phyloP scores from a whole-genome alignment of 2,888 invertebrate genomes.

The Philonicus albiceps region DNA sequence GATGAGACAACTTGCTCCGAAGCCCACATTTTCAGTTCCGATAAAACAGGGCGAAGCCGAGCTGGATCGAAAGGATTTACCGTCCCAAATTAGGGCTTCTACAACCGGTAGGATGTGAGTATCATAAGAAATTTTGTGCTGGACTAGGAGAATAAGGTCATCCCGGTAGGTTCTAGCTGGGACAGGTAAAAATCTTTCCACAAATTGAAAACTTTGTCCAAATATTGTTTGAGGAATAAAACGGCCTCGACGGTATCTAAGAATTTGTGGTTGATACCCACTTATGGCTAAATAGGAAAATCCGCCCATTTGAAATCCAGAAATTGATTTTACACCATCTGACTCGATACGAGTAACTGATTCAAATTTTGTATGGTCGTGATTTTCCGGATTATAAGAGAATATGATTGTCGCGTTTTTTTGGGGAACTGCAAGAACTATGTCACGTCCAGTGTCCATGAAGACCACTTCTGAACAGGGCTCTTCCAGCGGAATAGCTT shows the following conservation, averaged over 20 bases:
- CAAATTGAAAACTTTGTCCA: conserved; percentile 58
- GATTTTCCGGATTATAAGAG: conserved; percentile 53
- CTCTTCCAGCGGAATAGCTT: conserved; percentile 55
- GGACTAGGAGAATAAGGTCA: conserved; percentile 62
- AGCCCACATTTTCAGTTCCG: conserved; percentile 51
- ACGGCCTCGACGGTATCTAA: conserved; percentile 57
- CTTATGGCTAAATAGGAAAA: conserved; percentile 60
- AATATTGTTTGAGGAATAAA: conserved; percentile 58
- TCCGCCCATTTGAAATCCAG: conserved; percentile 61
- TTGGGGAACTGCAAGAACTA: conserved; percentile 58
- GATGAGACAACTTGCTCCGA: conserved; percentile 58
- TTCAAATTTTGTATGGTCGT: conserved; percentile 51
- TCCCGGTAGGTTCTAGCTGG: conserved; percentile 61
- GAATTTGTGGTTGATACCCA: conserved; percentile 58
- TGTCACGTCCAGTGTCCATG: conserved; percentile 58
- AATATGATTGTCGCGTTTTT: conserved; percentile 54
- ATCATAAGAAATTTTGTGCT: conserved; percentile 60
- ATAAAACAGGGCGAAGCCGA: conserved; percentile 57
- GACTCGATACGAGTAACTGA: conserved; percentile 51
- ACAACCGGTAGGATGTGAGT: conserved; percentile 58
- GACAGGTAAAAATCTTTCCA: conserved; percentile 59
- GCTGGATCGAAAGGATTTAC: conserved; percentile 59
- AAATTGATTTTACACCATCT: conserved; percentile 54
- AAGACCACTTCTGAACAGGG: conserved; percentile 53
- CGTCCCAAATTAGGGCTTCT: conserved; percentile 63